Evolutionary conservation across 1,140 invertebrate genomes (phyloP).

Genomic region (Drosophila subpulchrella): DNA sequence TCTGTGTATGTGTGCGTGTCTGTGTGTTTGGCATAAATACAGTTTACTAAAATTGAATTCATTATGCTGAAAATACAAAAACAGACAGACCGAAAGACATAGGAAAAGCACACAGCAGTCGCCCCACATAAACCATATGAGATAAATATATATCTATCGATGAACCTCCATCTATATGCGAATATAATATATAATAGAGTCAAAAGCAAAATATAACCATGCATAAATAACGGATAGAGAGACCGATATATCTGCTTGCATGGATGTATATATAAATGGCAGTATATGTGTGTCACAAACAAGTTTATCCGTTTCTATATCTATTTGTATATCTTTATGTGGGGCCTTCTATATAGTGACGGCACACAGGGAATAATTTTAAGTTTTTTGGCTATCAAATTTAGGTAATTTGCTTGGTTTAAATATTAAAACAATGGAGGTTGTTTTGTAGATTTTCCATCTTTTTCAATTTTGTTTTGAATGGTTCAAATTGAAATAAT

Average conservation of each 20-base stretch:
- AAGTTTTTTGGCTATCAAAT: no score
- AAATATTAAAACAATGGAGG: no score
- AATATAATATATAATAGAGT: conserved; percentile 41
- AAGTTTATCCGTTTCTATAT: conserved; percentile 54
- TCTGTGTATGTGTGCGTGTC: background rate
- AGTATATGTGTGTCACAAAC: conserved; percentile 29
- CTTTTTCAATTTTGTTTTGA: no score
- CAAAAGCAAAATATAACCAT: conserved; percentile 57
- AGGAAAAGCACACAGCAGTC: conserved; percentile 10
- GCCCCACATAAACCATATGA: conserved; percentile 26
- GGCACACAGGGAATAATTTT: background rate
- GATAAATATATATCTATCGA: conserved; percentile 31
- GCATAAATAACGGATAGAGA: conserved; percentile 44
- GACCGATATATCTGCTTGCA: background rate
- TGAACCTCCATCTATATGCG: conserved; percentile 21
- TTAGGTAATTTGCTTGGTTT: no score
- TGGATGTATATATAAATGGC: background rate
- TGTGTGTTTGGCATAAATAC: conserved; percentile 29
- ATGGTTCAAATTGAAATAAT: no score
- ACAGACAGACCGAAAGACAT: conserved; percentile 15
- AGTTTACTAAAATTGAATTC: conserved; percentile 56
- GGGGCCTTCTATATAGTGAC: conserved; percentile 10
- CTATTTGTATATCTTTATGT: conserved; percentile 48
- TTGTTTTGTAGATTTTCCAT: no score
- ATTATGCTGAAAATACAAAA: conserved; percentile 54